These are phyloP conservation scores for Coregonus sp. DNA, from an alignment of 2,797 vertebrate species.

Conservation along the genomic window DNA sequence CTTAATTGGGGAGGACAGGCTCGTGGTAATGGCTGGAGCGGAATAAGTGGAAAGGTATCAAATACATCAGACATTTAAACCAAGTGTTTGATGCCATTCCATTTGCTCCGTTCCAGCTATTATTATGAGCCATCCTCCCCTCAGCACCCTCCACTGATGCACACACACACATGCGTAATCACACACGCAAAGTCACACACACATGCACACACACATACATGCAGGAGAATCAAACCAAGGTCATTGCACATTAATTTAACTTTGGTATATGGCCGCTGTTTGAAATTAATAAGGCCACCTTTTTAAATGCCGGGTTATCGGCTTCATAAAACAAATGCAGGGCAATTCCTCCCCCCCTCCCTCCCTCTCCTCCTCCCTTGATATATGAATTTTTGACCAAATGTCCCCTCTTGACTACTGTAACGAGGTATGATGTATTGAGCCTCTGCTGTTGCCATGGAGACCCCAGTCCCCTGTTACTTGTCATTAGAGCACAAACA, in stretches of 20 bases:
- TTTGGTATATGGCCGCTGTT: slow-evolving; percentile 50
- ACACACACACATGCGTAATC: slow-evolving; percentile 27
- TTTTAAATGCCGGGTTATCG: slow-evolving; percentile 70
- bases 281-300: slow-evolving; percentile 67
- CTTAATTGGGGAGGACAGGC: too few relatives aligned
- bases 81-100: too few relatives aligned
- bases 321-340: slow-evolving; percentile 66
- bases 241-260: slow-evolving; percentile 67
- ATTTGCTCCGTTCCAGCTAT: too few relatives aligned
- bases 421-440: slow-evolving; percentile 89
- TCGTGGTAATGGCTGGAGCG: too few relatives aligned
- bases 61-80: too few relatives aligned
- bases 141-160: background rate
- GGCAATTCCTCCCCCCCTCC: slow-evolving; percentile 55
- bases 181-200: slow-evolving; percentile 32
- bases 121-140: too few relatives aligned
- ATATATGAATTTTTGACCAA: slow-evolving; percentile 83
- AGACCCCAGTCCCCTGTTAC: slow-evolving; percentile 83
- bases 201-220: background rate
- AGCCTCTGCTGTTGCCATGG: slow-evolving; percentile 86
- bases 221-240: slow-evolving; percentile 66
- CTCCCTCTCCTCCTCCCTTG: slow-evolving; percentile 57
- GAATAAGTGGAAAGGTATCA: too few relatives aligned
- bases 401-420: slow-evolving; percentile 81
- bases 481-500: slow-evolving; percentile 88